Percentiles rank a stretch among this genome's conserved stretches.
Evolutionary conservation across 2,888 invertebrate species (phyloP).

Genomic region (Ptilodon capucinus): DNA sequence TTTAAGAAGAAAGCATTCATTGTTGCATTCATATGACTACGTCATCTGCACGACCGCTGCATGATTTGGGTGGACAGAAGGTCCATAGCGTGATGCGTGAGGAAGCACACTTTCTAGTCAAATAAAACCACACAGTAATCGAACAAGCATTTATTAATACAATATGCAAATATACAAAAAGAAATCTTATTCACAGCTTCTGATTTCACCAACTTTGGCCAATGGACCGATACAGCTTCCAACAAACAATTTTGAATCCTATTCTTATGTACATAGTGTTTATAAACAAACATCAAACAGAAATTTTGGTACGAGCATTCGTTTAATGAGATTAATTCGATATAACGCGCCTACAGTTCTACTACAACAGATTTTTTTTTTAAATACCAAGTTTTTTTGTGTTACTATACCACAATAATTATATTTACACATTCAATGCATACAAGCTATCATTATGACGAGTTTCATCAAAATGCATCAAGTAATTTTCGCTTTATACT

Average conservation of each 20-base stretch:
- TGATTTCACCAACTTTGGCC: slow-evolving; percentile 26
- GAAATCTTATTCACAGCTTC: not conserved
- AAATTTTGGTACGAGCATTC: slow-evolving; percentile 36
- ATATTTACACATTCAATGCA: too few species aligned
- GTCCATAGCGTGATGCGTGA: too few species aligned
- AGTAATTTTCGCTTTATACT: too few species aligned
- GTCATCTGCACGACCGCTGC: too few species aligned
- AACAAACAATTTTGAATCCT: slow-evolving; percentile 31
- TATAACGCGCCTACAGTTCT: not conserved
- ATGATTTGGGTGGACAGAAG: too few species aligned
- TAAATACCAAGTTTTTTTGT: too few species aligned
- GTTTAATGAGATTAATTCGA: not conserved
- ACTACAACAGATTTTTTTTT: not conserved
- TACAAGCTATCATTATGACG: too few species aligned
- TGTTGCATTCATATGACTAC: too few species aligned
- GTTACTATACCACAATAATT: too few species aligned
- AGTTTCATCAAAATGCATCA: too few species aligned
- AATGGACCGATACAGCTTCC: slow-evolving; percentile 9
- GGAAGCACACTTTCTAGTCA: too few species aligned
- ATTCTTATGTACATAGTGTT: slow-evolving; percentile 21
- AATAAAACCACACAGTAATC: slow-evolving; percentile 15
- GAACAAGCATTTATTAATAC: slow-evolving; percentile 41
- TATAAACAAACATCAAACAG: slow-evolving; percentile 19
- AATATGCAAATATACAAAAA: slow-evolving; percentile 34
- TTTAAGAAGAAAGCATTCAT: too few species aligned